phyloP scores from a whole-genome alignment of 2,888 invertebrate genomes.

The Agriopis leucophaearia region DNA sequence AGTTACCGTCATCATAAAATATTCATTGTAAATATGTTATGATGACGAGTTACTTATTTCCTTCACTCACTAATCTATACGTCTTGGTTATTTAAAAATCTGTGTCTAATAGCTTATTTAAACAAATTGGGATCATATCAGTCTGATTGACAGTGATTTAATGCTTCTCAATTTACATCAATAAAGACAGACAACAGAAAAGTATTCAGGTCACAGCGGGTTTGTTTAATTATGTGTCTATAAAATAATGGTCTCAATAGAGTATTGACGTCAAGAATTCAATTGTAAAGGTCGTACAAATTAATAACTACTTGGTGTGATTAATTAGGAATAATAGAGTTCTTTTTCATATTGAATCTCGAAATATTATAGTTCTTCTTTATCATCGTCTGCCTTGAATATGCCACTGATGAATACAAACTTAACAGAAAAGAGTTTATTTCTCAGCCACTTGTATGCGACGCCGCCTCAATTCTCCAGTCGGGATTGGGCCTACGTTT shows the following conservation, averaged over 20 bases:
- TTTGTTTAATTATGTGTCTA: slow-evolving; percentile 29
- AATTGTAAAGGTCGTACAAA: slow-evolving; percentile 35
- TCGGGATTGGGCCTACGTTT: too few relatives aligned
- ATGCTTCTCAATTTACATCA: slow-evolving; percentile 45
- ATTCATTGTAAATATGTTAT: too few relatives aligned
- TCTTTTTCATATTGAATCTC: slow-evolving; percentile 11
- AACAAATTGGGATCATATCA: slow-evolving; percentile 42
- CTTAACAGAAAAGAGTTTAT: too few relatives aligned
- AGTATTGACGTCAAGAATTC: slow-evolving; percentile 37
- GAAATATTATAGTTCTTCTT: neutral
- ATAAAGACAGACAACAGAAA: slow-evolving; percentile 39
- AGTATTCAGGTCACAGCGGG: slow-evolving; percentile 42
- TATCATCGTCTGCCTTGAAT: neutral
- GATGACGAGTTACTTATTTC: neutral
- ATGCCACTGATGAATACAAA: too few relatives aligned
- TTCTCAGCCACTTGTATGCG: too few relatives aligned
- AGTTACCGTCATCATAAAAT: too few relatives aligned
- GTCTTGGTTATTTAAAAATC: neutral
- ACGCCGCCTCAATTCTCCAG: too few relatives aligned
- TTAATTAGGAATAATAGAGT: slow-evolving; percentile 9
- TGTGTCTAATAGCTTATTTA: slow-evolving; percentile 34
- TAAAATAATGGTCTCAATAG: slow-evolving; percentile 33
- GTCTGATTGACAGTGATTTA: slow-evolving; percentile 49
- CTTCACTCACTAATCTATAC: neutral
- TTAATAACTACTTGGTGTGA: slow-evolving; percentile 15